phyloP scores from a whole-genome alignment of 2,113 vertebrate genomes.

The Nyctereutes procyonoides region DNA sequence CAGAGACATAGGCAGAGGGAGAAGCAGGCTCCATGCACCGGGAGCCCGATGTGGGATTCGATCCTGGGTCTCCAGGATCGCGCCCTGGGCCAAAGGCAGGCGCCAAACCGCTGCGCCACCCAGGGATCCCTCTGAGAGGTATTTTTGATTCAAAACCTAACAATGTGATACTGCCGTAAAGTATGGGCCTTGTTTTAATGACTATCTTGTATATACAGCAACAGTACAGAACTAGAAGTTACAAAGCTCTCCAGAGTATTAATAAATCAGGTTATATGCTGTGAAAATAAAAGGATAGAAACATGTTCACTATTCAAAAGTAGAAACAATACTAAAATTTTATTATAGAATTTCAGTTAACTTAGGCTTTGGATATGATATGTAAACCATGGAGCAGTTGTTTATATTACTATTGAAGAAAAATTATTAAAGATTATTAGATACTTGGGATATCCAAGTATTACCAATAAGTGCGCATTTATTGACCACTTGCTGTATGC shows the following conservation, averaged over 20 bases:
- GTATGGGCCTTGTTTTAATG: constrained; percentile 69
- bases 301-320: constrained; percentile 20
- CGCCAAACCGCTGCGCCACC: too few relatives aligned
- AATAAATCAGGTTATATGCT: constrained; percentile 50
- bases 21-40: too few relatives aligned
- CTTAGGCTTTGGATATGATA: constrained; percentile 12
- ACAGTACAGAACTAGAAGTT: constrained; percentile 32
- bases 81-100: too few relatives aligned
- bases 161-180: constrained; percentile 63
- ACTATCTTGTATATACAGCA: constrained; percentile 66
- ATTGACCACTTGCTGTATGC: neutral
- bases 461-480: neutral
- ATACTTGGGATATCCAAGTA: neutral
- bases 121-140: too few relatives aligned
- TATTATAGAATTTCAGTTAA: constrained; percentile 56
- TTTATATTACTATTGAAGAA: constrained; percentile 16
- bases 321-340: constrained; percentile 40
- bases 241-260: constrained; percentile 41
- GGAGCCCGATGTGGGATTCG: too few relatives aligned
- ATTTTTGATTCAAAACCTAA: constrained; percentile 73
- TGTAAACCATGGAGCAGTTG: neutral
- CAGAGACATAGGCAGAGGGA: too few relatives aligned
- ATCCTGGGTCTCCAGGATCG: too few relatives aligned
- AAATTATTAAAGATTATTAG: neutral
- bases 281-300: constrained; percentile 11